These are phyloP conservation scores for Zosterops japonicus DNA, from an alignment of 2,113 vertebrate species.

Conservation along the genomic window DNA sequence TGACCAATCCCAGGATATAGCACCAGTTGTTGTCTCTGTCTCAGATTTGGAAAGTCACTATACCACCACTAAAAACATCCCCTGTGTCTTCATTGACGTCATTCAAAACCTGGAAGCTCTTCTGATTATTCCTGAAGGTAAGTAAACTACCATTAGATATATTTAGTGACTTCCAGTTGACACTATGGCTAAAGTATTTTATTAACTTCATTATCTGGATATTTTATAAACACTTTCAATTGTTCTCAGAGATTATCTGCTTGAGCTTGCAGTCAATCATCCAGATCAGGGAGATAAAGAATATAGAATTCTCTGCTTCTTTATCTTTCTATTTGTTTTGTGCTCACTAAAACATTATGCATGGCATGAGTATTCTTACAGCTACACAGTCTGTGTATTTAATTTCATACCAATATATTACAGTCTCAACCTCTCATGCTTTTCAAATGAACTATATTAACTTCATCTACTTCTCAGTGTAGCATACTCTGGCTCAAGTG, in stretches of 20 bases:
- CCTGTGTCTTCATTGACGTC: rapidly evolving
- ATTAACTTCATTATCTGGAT: background rate
- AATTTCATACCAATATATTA: background rate
- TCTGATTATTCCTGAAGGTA: background rate
- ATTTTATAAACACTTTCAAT: background rate
- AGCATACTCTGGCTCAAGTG: background rate
- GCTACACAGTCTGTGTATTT: background rate
- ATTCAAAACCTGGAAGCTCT: background rate
- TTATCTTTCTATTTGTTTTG: background rate
- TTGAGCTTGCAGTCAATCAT: background rate
- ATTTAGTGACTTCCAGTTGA: background rate
- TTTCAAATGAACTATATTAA: background rate
- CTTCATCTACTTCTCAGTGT: background rate
- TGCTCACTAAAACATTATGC: background rate
- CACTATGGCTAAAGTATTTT: background rate
- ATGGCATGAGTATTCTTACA: background rate
- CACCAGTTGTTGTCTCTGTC: rapidly evolving
- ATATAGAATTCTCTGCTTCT: background rate
- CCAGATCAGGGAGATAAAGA: background rate
- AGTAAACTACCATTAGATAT: background rate
- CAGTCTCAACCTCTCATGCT: background rate
- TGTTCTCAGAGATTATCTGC: background rate
- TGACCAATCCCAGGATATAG: background rate
- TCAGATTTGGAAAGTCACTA: background rate
- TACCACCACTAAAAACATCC: background rate